Evolutionary conservation across 2,797 vertebrate genomes (phyloP), one percentile per base, ranked within the genome.

Genomic region (Nothura maculosa): DNA sequence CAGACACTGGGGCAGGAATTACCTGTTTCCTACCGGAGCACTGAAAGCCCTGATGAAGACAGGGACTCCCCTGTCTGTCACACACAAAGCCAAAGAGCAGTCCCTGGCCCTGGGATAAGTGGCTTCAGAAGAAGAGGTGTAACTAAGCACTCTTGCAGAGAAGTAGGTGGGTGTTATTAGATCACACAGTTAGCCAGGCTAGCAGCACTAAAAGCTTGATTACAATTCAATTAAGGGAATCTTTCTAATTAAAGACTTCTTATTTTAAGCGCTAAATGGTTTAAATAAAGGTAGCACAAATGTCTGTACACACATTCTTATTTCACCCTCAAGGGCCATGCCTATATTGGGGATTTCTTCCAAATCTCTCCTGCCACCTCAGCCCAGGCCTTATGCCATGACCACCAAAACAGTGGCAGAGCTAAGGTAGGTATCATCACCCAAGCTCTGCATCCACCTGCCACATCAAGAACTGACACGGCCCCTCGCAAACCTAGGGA

Each of bases 151-250:
- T 94, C 84, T 82, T 57, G 55, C 67, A 94, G 63, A 83, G 75
- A 87, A 36, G 60, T 52, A 73, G 85, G 92, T 90, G 93, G 94
- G 90, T 94, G 92, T 95, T 94, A 92, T 48, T 79, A 90, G 89
- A 93, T 91, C 92, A 91, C 89, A 62, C 40, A 73, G 81, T 62
- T 92, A 83, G 73, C 73, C 82, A 69, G 90, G 75, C 87, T 90
- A 92, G 55, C 60, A 83, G 90, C 69, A 92, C 50, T 55, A 89
- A 92, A 93, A 93, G 34, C 92, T 95, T 92, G 93, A 95, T 95
- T 96, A 96, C 81, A 94, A 96, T 94, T 95, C 90, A 96, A 94
- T 96, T 95, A 96, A 90, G 74, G 76, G 60, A 93, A 95, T 55
- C 55, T 78, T 96, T 94, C 89, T 93, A 96, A 95, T 96, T 96